Conservation (phyloP, 2,888 invertebrate genomes). For the Ophion ellenae region DNA sequence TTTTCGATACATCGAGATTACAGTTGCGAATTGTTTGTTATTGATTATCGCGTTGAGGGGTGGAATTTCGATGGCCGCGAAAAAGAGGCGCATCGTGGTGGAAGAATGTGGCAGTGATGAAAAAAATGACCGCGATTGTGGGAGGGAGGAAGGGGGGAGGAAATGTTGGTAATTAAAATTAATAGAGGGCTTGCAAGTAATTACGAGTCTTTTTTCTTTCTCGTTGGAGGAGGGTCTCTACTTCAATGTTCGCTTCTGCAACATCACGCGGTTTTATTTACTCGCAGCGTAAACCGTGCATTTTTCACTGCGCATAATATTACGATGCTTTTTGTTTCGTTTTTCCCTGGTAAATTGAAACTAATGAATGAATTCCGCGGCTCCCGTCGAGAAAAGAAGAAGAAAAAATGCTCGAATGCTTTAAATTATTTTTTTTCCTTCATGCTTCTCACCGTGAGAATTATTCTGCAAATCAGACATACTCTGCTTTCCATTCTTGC, state of each 20-base stretch:
- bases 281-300: background rate
- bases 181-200: background rate
- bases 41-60: constrained; percentile 1
- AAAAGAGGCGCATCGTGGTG: background rate
- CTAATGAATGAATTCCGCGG: constrained; percentile 6
- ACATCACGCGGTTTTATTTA: background rate
- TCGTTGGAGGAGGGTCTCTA: background rate
- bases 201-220: background rate
- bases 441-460: background rate
- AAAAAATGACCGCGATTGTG: background rate
- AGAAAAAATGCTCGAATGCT: constrained; percentile 7
- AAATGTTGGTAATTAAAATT: background rate
- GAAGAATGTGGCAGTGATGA: background rate
- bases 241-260: background rate
- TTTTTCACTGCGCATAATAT: background rate
- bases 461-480: constrained; percentile 27
- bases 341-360: background rate
- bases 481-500: background rate
- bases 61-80: background rate
- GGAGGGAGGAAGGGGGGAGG: background rate
- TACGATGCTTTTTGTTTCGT: background rate
- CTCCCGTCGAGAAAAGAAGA: background rate
- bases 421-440: background rate
- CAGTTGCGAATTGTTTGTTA: constrained; percentile 15
- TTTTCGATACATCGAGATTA: background rate